A percentile compares a stretch with the other conserved stretches of the same genome.
These are phyloP conservation scores for Lepus townsendii DNA, from an alignment of 2,797 vertebrate species.

Conservation along the genomic window DNA sequence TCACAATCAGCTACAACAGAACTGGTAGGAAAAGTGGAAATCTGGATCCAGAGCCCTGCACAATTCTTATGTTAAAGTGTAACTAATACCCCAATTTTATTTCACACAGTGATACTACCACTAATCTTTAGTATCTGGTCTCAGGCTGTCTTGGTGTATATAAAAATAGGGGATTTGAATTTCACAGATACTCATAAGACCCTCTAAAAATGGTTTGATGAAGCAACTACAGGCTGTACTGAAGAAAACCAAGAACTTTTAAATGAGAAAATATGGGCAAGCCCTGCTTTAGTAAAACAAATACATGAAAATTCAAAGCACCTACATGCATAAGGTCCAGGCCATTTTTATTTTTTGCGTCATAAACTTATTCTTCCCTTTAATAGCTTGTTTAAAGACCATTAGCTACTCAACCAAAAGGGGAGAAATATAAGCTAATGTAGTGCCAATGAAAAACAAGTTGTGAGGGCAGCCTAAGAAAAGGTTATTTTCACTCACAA, in stretches of 20 bases:
- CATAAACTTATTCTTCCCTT: constrained; percentile 72
- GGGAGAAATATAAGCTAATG: constrained; percentile 31
- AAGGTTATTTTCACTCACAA: constrained; percentile 67
- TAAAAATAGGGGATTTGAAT: constrained; percentile 44
- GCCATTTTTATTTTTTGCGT: constrained; percentile 7
- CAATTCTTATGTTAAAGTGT: constrained; percentile 37
- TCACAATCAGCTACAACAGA: constrained; percentile 58
- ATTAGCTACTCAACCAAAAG: constrained; percentile 72
- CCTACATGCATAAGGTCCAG: constrained; percentile 61
- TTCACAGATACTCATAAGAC: constrained; percentile 33
- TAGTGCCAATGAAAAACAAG: constrained; percentile 65
- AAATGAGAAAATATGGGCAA: constrained; percentile 47
- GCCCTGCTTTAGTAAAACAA: constrained; percentile 55
- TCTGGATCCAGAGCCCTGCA: background rate
- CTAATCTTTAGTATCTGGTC: constrained; percentile 56
- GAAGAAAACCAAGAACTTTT: constrained; percentile 37
- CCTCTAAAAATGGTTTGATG: constrained; percentile 38
- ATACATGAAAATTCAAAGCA: constrained; percentile 56
- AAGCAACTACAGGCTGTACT: constrained; percentile 41
- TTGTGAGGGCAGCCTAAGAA: constrained; percentile 62
- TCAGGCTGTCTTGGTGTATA: background rate
- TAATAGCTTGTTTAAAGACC: constrained; percentile 70
- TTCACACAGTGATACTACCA: constrained; percentile 36
- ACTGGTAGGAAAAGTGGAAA: constrained; percentile 18
- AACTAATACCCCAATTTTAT: constrained; percentile 49